These are phyloP conservation scores for Cryptocephalus moraei DNA, from an alignment of 2,888 invertebrate genomes.

Conservation along the genomic window DNA sequence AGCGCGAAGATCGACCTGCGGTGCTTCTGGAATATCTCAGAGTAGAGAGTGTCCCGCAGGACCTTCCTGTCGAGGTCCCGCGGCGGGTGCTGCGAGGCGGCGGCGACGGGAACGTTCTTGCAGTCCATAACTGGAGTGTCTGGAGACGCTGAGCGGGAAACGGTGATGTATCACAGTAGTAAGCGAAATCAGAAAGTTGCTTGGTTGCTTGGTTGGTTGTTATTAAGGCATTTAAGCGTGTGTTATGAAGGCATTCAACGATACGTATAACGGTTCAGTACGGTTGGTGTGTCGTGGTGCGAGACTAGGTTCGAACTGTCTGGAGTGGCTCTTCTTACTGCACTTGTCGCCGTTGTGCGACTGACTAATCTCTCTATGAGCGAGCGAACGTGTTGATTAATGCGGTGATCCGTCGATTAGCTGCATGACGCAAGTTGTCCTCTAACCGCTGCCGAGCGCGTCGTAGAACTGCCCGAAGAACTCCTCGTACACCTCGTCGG, in stretches of 20 bases:
- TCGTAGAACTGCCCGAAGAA: constrained; percentile 20
- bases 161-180: constrained; percentile 12
- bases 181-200: background rate
- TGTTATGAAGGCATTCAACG: constrained; percentile 11
- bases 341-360: too few species aligned
- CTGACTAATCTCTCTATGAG: too few species aligned
- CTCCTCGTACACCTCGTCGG: constrained; percentile 3
- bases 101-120: constrained; percentile 17
- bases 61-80: constrained; percentile 50
- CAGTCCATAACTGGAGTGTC: constrained; percentile 19
- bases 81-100: constrained; percentile 18
- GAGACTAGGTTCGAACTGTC: too few species aligned
- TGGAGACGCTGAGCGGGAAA: background rate
- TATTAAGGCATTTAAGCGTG: constrained; percentile 11
- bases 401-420: constrained; percentile 8
- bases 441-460: constrained; percentile 33
- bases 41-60: constrained; percentile 60
- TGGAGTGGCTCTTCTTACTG: too few species aligned
- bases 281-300: background rate
- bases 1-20: constrained; percentile 65
- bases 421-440: constrained; percentile 22
- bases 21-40: constrained; percentile 69
- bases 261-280: constrained; percentile 9
- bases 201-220: background rate
- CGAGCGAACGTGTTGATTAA: too few species aligned